Evolutionary conservation across 2,888 invertebrate species (phyloP).

Genomic region (Lysandra coridon): DNA sequence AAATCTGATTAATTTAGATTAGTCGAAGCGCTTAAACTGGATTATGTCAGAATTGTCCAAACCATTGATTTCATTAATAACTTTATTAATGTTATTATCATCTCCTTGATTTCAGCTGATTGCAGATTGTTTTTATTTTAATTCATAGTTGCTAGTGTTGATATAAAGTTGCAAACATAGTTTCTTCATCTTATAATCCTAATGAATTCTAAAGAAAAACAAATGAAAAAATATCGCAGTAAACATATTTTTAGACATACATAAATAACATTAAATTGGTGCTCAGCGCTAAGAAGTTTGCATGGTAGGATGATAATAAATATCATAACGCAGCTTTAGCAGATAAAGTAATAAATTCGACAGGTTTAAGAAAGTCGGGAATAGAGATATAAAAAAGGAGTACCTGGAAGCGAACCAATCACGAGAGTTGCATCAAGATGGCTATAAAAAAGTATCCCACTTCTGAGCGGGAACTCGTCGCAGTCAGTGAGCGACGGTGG

Average conservation of each 20-base stretch:
- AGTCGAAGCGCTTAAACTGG: constrained; percentile 16
- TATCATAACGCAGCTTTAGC: constrained; percentile 9
- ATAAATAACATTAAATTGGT: constrained; percentile 7
- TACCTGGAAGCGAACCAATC: constrained; percentile 37
- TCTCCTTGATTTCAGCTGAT: not conserved
- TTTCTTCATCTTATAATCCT: not conserved
- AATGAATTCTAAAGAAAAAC: not conserved
- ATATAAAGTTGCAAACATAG: not conserved
- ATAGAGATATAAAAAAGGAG: constrained; percentile 39
- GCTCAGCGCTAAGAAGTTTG: constrained; percentile 14
- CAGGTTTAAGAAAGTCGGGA: constrained; percentile 39
- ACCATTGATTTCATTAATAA: constrained; percentile 20
- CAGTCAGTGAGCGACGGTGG: constrained; percentile 13
- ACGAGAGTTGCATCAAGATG: constrained; percentile 27
- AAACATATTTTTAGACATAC: constrained; percentile 13
- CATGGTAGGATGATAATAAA: constrained; percentile 18
- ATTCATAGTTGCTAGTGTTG: not conserved
- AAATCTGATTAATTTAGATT: constrained; percentile 19
- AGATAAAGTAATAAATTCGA: constrained; percentile 33
- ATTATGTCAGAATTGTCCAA: constrained; percentile 10
- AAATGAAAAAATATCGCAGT: not conserved
- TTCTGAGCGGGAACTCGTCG: constrained; percentile 14
- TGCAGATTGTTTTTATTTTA: not conserved
- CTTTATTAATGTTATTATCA: not conserved
- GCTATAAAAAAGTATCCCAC: constrained; percentile 28